Conservation (phyloP, 2,113 vertebrate species). For the Leptosomus discolor region DNA sequence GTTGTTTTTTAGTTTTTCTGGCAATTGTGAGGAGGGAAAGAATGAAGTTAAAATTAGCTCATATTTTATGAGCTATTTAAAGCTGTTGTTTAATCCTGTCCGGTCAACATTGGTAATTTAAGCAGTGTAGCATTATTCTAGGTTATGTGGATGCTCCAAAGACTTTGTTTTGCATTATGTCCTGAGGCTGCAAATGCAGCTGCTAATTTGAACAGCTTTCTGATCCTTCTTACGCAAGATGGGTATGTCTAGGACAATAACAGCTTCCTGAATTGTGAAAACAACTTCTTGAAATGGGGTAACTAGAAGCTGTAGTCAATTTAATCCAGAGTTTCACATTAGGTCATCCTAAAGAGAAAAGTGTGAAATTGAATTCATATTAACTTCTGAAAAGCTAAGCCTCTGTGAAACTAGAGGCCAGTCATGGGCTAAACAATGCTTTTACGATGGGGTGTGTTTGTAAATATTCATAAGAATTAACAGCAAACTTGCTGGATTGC, state of each 20-base stretch:
- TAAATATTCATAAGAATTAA: background rate
- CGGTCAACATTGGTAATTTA: background rate
- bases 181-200: background rate
- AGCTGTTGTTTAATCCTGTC: conserved; percentile 8
- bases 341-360: background rate
- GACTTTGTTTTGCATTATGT: background rate
- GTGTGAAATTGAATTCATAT: background rate
- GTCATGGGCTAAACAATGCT: background rate
- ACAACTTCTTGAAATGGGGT: background rate
- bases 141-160: background rate
- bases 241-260: background rate
- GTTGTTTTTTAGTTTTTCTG: background rate
- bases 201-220: conserved; percentile 1
- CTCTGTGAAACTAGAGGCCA: background rate
- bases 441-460: background rate
- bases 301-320: background rate
- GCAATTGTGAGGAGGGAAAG: background rate
- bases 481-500: background rate
- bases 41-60: background rate
- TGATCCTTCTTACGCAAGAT: background rate
- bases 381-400: background rate
- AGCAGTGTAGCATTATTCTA: background rate
- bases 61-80: background rate
- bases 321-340: background rate
- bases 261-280: background rate